phyloP scores from a whole-genome alignment of 92 coral and sea anemone genomes.

The Bergia puertoricense region DNA sequence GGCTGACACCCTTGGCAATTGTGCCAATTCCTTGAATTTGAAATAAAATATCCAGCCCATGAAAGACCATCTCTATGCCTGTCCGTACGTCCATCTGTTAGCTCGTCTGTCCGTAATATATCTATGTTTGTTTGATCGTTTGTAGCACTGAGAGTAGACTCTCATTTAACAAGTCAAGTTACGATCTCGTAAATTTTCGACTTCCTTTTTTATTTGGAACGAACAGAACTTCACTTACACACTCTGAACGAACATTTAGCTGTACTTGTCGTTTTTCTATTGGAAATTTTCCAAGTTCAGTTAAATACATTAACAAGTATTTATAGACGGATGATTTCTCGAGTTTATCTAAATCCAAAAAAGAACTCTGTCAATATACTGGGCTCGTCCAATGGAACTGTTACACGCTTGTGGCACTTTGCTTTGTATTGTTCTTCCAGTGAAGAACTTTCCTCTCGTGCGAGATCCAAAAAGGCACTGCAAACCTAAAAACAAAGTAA shows the following conservation, averaged over 20 bases:
- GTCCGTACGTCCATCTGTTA: too few relatives aligned
- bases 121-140: too few relatives aligned
- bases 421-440: neutral
- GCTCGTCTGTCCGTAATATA: too few relatives aligned
- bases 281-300: too few relatives aligned
- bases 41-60: too few relatives aligned
- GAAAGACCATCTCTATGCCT: too few relatives aligned
- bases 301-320: neutral
- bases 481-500: neutral
- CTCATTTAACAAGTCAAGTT: neutral
- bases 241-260: too few relatives aligned
- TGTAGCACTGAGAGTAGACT: too few relatives aligned
- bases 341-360: neutral
- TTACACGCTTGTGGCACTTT: neutral
- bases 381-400: neutral
- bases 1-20: too few relatives aligned
- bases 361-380: neutral
- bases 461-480: neutral
- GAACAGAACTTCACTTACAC: neutral
- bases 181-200: too few relatives aligned
- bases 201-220: neutral
- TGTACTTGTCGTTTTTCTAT: neutral
- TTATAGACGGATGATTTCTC: too few relatives aligned
- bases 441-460: neutral
- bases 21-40: too few relatives aligned